Evolutionary conservation across 2,113 vertebrate genomes (phyloP), one percentile per base, ranked within the genome.

Genomic region (Furnarius figulus): DNA sequence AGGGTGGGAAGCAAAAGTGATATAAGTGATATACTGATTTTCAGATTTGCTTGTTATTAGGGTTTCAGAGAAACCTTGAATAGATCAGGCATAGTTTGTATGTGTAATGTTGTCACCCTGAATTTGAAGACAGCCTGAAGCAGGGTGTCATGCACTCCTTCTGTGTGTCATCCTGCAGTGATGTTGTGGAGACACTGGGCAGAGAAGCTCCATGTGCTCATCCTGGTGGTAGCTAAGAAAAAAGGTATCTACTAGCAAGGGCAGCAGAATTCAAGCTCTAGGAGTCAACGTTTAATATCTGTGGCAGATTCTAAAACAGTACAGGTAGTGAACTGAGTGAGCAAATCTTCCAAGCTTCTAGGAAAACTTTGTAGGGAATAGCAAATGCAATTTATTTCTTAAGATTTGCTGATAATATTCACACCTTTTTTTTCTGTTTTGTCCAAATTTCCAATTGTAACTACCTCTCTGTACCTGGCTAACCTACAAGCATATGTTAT

Each of bases 91-190:
- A 6, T 78, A 15, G 63, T 79, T 92, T 92, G 20, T 53, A 8
- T n/a, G 39, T 42, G 31, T 31, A 56, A 22, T 52, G 8, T 6
- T 59, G 35, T 76, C 58, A 82, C 20, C 28, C 67, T 79, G 67
- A 68, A 39, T 72, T 72, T 79, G 33, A 42, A 72, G 62, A 50
- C 33, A 75, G 20, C 52, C 52, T 75, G 44, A 49, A 40, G 28
- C 8, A 6, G 8, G 12, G 2, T 6, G 8, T 66, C 2, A 5
- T 23, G 17, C 27, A 4, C 12, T 44, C 25, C 5, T 9, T 68
- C 30, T 0, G 0, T 39, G 27, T 63, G 25, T 23, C 68, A 65
- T 68, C 49, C 37, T 84, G 50, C 25, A 70, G 37, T 27, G 55
- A 52, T 79, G 18, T 58, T 78, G 27, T 47, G 42, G 53, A 68